Evolutionary conservation across 2,888 invertebrate species (phyloP).

Genomic region (Hydraecia micacea): DNA sequence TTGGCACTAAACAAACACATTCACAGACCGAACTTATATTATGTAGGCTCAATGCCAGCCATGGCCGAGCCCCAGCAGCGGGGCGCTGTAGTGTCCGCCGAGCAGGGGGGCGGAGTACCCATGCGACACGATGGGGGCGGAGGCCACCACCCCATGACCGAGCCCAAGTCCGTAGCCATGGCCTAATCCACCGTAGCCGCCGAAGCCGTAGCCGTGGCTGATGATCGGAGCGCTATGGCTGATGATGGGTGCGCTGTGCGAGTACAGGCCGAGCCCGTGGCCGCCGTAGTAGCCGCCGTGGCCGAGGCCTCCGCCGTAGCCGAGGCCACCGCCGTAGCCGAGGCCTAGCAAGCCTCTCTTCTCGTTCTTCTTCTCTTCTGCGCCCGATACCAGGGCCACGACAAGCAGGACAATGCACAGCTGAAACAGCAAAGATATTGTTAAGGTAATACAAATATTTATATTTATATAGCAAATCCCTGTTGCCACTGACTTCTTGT

Average conservation of each 20-base stretch:
- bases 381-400: conserved; percentile 78
- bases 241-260: conserved; percentile 69
- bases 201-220: conserved; percentile 56
- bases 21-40: conserved; percentile 37
- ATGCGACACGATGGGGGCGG: conserved; percentile 70
- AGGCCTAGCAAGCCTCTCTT: conserved; percentile 74
- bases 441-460: not conserved
- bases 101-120: conserved; percentile 59
- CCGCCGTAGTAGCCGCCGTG: conserved; percentile 73
- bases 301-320: conserved; percentile 70
- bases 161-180: conserved; percentile 59
- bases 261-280: conserved; percentile 75
- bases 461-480: not conserved
- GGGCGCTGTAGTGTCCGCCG: conserved; percentile 69
- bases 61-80: conserved; percentile 77
- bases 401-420: conserved; percentile 80
- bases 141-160: conserved; percentile 65
- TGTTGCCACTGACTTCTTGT: not conserved
- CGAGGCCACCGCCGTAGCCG: conserved; percentile 72
- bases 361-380: conserved; percentile 74
- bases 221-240: conserved; percentile 67
- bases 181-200: conserved; percentile 55
- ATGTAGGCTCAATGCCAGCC: conserved; percentile 76
- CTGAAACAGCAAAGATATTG: conserved; percentile 67
- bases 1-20: conserved; percentile 75